These are phyloP conservation scores for Ivindomyrus marchei DNA, from an alignment of 2,113 vertebrate species.

Conservation along the genomic window DNA sequence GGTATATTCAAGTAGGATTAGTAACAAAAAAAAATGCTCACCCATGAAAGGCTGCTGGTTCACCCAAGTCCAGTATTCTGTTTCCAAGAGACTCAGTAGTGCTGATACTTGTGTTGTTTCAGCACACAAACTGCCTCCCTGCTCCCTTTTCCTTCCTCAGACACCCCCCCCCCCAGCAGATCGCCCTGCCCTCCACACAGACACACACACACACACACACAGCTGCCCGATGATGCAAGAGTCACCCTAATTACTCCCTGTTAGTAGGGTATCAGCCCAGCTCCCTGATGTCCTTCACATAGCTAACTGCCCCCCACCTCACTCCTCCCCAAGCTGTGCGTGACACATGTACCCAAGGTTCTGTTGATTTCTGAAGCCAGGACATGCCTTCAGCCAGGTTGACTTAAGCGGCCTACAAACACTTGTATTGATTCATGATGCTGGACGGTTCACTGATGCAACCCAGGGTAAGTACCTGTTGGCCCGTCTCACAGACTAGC, in stretches of 20 bases:
- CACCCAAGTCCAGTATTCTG: not conserved
- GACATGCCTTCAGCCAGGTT: not conserved
- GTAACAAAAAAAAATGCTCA: not conserved
- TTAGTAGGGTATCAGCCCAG: not conserved
- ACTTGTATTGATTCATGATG: not conserved
- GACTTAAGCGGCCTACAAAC: not conserved
- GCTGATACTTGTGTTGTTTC: not conserved
- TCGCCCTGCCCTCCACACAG: not conserved
- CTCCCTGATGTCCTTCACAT: not conserved
- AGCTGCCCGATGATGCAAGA: not conserved
- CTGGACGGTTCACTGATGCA: not conserved
- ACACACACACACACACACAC: not conserved
- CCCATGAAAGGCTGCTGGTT: not conserved
- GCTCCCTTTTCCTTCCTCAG: not conserved
- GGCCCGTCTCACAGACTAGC: no score
- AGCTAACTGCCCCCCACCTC: not conserved
- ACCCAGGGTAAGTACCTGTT: not conserved
- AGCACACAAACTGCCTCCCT: not conserved
- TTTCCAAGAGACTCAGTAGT: not conserved
- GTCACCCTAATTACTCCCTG: not conserved
- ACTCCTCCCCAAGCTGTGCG: not conserved
- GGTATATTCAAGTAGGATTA: not conserved
- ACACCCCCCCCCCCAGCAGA: not conserved
- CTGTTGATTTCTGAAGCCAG: not conserved
- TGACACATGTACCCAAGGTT: not conserved